These are phyloP conservation scores for Elanus axillaris DNA, from an alignment of 2,113 vertebrate genomes.

Conservation along the genomic window DNA sequence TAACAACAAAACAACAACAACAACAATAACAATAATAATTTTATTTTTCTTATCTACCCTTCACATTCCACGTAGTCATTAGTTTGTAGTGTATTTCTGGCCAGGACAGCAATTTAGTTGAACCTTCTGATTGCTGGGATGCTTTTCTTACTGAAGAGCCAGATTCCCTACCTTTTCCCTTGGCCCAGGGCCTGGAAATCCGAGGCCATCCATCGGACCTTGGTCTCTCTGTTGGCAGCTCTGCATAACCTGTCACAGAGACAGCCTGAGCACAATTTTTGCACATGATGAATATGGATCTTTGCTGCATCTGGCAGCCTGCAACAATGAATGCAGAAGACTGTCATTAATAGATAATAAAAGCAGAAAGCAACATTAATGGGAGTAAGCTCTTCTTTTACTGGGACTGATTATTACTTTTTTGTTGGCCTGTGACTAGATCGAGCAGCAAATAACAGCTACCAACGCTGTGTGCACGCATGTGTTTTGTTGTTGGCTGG, in stretches of 20 bases:
- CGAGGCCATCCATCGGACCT: neutral
- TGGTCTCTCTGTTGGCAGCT: neutral
- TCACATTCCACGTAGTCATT: neutral
- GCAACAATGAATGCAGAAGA: conserved; percentile 25
- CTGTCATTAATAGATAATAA: conserved; percentile 54
- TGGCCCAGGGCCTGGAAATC: neutral
- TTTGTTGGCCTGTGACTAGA: neutral
- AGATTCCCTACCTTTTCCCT: neutral
- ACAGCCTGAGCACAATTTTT: neutral
- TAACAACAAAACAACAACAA: neutral
- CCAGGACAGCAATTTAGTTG: neutral
- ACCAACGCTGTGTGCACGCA: neutral
- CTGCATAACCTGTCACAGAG: neutral
- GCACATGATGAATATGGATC: conserved; percentile 24
- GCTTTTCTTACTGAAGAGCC: neutral
- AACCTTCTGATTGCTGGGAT: neutral
- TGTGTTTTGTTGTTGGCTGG: conserved; percentile 32
- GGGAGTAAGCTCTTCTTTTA: conserved; percentile 35
- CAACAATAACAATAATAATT: neutral
- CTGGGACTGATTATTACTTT: conserved; percentile 8
- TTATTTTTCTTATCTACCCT: neutral
- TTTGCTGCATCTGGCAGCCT: conserved; percentile 37
- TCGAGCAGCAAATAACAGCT: neutral
- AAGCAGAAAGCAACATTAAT: conserved; percentile 42
- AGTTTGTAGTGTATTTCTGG: neutral